Base-by-base conservation (phyloP, 2,888 invertebrate species). In the Rhagonycha fulva region DNA sequence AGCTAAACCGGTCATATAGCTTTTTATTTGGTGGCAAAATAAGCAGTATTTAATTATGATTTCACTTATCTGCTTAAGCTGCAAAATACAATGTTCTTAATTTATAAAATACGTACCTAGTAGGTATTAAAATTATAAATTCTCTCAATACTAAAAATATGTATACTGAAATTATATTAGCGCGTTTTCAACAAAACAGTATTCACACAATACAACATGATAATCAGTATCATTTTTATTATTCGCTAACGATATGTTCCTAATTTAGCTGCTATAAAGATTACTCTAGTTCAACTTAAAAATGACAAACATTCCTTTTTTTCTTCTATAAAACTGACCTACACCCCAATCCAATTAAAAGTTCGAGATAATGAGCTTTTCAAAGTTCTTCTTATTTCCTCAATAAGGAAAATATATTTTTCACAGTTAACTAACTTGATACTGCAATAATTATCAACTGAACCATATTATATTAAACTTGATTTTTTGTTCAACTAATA, bases 1-100 rank as follows among this genome's bases (percentile, higher is more conserved):
- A 62, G 68, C 26, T 62, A 14, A 69, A 63, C 73, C 62, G 73
- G 73, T 73, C 19, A 19, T 9, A 26, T 24, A n/a, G 47, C 47
- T 47, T 47, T 47, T 47, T 47, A 47, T 47, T n/a, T n/a, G 47
- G 47, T 47, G n/a, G 47, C n/a, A 47, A 47, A 47, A n/a, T 47
- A 47, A 47, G n/a, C 9, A 47, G n/a, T n/a, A 47, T 47, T 47
- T 47, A 47, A 47, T 47, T 47, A 47, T n/a, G 47, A n/a, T n/a
- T 47, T 47, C 7, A 47, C 7, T 47, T n/a, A 7, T 47, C 47
- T n/a, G 47, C 2, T 47, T n/a, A 47, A 47, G 7, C 5, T 47
- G n/a, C n/a, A 2, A 47, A 47, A n/a, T 47, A n/a, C 0, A n/a
- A n/a, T n/a, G 2, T n/a, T 5, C 2, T n/a, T 7, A 47, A 47